Conservation (phyloP, 2,113 vertebrate species). For the Cyanoderma ruficeps region DNA sequence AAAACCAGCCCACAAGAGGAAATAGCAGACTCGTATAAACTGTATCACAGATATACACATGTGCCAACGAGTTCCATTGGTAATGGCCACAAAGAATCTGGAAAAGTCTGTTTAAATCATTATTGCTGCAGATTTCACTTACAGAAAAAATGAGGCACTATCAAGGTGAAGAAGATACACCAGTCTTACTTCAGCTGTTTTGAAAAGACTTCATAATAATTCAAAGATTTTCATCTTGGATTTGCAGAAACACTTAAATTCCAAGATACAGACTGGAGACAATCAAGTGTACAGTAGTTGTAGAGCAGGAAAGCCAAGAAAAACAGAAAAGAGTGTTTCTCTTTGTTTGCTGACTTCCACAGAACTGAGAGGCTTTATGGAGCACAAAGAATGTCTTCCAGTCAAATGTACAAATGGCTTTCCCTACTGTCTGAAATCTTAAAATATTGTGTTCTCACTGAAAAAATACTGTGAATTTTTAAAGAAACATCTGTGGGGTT, state of each 20-base stretch:
- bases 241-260: conserved; percentile 19
- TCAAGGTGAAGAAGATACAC: neutral
- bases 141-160: neutral
- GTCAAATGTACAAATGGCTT: neutral
- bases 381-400: conserved; percentile 51
- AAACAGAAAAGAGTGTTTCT: neutral
- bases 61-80: neutral
- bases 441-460: conserved; percentile 14
- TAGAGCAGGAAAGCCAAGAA: conserved; percentile 29
- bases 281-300: neutral
- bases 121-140: neutral
- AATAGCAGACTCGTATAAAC: neutral
- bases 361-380: neutral
- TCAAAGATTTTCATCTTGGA: neutral
- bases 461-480: conserved; percentile 31
- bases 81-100: neutral
- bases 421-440: neutral
- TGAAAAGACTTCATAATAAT: neutral
- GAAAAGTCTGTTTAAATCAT: neutral
- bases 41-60: neutral
- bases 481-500: conserved; percentile 39
- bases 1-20: neutral
- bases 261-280: conserved; percentile 40
- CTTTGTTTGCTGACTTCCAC: conserved; percentile 4
- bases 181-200: neutral